Percentiles rank a stretch among this genome's conserved stretches.
Evolutionary conservation across 1,140 invertebrate species (phyloP).

Genomic region (Aporrectodea caliginosa): DNA sequence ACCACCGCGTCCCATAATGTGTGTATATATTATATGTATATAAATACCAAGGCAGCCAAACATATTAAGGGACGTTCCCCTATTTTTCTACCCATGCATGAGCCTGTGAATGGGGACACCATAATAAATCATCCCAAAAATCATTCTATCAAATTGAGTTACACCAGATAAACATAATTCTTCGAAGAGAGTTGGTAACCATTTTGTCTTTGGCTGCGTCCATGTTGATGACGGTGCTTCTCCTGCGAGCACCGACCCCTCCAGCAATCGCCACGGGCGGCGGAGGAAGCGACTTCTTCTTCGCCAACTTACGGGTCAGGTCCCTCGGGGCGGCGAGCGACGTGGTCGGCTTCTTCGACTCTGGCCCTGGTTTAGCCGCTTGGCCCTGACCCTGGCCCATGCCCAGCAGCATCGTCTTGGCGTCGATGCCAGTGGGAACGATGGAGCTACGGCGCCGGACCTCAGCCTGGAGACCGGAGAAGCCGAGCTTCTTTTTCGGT

Average conservation of each 20-base stretch:
- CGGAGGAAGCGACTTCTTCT: neutral
- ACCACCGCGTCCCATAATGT: too few species aligned
- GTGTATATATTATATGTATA: too few species aligned
- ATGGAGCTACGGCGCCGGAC: neutral
- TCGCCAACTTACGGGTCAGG: neutral
- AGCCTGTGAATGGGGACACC: too few species aligned
- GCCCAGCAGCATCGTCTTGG: neutral
- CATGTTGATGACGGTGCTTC: neutral
- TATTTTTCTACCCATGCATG: too few species aligned
- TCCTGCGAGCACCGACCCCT: neutral
- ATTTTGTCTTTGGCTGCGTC: neutral
- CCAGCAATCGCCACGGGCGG: neutral
- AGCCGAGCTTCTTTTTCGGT: neutral
- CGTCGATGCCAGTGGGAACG: neutral
- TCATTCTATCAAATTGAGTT: too few species aligned
- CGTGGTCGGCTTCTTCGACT: neutral
- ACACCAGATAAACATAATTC: too few species aligned
- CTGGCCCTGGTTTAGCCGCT: neutral
- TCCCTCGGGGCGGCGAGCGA: neutral
- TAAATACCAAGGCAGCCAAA: too few species aligned
- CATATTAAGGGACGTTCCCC: too few species aligned
- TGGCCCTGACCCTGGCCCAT: neutral
- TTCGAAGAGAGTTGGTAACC: too few species aligned
- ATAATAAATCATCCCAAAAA: too few species aligned
- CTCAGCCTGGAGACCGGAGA: neutral